Percentiles rank a stretch among this genome's conserved stretches.
phyloP scores from a whole-genome alignment of 35 echinoderm and acorn worm genomes.

The Strongylocentrotus purpuratus region DNA sequence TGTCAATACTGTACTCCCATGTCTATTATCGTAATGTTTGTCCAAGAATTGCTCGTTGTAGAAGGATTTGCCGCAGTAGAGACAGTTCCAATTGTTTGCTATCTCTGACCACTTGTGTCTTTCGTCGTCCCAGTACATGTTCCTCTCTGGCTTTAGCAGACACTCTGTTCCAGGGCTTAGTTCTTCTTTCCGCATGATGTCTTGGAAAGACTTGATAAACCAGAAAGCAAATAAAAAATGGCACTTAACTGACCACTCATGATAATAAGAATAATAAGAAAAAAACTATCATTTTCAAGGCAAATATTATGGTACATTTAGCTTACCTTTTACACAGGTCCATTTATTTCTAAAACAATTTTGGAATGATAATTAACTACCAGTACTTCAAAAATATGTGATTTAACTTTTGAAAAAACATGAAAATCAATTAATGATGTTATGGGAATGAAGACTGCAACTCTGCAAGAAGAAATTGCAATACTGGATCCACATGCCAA shows the following conservation, averaged over 20 bases:
- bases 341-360: no score
- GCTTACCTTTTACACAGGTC: no score
- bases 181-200: slow-evolving; percentile 43
- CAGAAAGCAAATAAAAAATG: not conserved
- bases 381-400: no score
- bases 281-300: no score
- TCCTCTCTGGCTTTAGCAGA: slow-evolving; percentile 54
- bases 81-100: slow-evolving; percentile 74
- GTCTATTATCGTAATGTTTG: slow-evolving; percentile 74
- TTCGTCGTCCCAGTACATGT: slow-evolving; percentile 75
- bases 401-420: not conserved
- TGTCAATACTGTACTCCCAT: slow-evolving; percentile 51
- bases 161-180: slow-evolving; percentile 48
- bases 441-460: not conserved
- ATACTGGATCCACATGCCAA: not conserved
- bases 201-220: not conserved
- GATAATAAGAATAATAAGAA: not conserved
- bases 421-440: not conserved
- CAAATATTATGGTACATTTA: no score
- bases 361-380: no score
- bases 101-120: slow-evolving; percentile 59
- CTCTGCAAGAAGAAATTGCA: not conserved
- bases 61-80: slow-evolving; percentile 91
- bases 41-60: slow-evolving; percentile 67
- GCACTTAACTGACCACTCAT: not conserved